Evolutionary conservation across 2,888 invertebrate genomes (phyloP), one percentile per base, ranked within the genome.

Genomic region (Cabera pusaria): DNA sequence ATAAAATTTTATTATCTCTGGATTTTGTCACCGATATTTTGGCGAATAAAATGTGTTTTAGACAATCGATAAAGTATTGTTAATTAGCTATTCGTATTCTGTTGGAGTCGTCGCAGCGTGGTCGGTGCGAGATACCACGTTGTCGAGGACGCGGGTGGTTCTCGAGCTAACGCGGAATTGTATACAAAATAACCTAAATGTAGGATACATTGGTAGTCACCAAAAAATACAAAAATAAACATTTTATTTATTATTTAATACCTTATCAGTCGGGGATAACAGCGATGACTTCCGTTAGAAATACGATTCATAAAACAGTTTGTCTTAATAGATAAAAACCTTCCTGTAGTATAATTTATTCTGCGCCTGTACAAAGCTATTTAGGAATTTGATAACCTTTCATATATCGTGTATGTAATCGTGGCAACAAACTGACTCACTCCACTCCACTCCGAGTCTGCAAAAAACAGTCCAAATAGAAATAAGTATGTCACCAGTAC

Each of bases 1-100:
- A 71, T 73, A 56, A 72, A 68, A 63, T 67, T 77, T 74, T 64
- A 78, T 64, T 73, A 74, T 65, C 68, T 62, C 58, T 60, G 62
- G 73, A 74, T 66, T 69, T 63, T 59, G 59, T 66, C 63, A 62
- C 52, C 64, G 62, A 49, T 60, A 62, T 69, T 67, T 72, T 68
- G 66, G 67, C 64, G 59, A 76, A 70, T 67, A 66, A 66, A 68
- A 72, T 69, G 59, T 57, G 50, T 51, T 52, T 57, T 57, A 58
- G 64, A 58, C 57, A 59, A 59, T 60, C 54, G 60, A 58, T 46
- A 59, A 57, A 56, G 14, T 50, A 50, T 56, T 47, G 34, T 43
- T 49, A 49, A 52, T 52, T 45, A 45, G 35, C 8, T 1, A 42
- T 42, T 42, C 26, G 41, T 42, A 42, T 42, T 21, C 41, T 3